Evolutionary conservation across 2,888 invertebrate genomes (phyloP).

Genomic region (Cerastis rubricosa): DNA sequence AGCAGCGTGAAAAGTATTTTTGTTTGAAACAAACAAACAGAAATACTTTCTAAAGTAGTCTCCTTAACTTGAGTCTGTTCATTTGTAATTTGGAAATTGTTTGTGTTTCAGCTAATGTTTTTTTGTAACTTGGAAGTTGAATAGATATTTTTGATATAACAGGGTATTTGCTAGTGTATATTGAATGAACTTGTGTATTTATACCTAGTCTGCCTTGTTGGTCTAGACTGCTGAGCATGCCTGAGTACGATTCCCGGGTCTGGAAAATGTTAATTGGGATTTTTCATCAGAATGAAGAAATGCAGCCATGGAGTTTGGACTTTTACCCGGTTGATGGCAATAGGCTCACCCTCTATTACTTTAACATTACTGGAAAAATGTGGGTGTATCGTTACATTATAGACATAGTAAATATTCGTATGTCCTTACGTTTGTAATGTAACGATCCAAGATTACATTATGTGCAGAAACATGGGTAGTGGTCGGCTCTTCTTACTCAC

Average conservation of each 20-base stretch:
- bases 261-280: no score
- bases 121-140: neutral
- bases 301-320: no score
- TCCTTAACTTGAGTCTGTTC: slow-evolving; percentile 19
- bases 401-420: neutral
- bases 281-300: no score
- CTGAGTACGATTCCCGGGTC: no score
- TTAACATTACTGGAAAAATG: no score
- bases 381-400: no score
- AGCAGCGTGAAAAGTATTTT: slow-evolving; percentile 44
- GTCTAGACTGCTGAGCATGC: no score
- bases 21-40: slow-evolving; percentile 39
- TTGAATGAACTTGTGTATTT: no score
- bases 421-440: neutral
- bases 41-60: slow-evolving; percentile 50
- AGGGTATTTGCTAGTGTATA: neutral
- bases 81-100: slow-evolving; percentile 44
- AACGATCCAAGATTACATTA: neutral
- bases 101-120: slow-evolving; percentile 21
- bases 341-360: no score
- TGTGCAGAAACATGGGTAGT: neutral
- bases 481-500: neutral
- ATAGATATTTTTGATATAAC: neutral
- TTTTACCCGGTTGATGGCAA: no score
- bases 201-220: no score